Conservation (phyloP, 2,113 vertebrate species). For the Isurus oxyrinchus region DNA sequence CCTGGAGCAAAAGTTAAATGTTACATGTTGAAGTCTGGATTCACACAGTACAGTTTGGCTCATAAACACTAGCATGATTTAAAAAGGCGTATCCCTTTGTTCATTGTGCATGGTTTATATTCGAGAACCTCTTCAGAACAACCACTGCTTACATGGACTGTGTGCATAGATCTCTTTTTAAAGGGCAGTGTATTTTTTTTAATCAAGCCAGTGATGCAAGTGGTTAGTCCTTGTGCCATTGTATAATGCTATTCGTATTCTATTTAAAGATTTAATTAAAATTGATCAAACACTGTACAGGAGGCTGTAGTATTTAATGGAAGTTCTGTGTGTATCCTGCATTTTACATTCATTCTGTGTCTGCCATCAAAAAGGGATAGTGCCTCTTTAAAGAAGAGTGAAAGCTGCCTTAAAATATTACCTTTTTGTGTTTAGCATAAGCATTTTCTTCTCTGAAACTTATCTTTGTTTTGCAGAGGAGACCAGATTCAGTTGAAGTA, state of each 20-base stretch:
- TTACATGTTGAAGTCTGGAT: background rate
- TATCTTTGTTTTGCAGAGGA: background rate
- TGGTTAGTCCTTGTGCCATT: constrained; percentile 31
- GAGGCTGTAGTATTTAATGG: constrained; percentile 36
- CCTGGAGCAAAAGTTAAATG: background rate
- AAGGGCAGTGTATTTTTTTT: constrained; percentile 34
- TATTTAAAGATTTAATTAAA: constrained; percentile 38
- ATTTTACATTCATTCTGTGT: constrained; percentile 9
- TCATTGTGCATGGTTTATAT: constrained; percentile 36
- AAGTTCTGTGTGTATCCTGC: constrained; percentile 28
- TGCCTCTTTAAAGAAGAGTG: constrained; percentile 16
- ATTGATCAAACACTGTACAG: constrained; percentile 37
- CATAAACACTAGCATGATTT: constrained; percentile 19
- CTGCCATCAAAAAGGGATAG: constrained; percentile 28
- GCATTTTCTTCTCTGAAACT: background rate
- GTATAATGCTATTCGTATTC: constrained; percentile 34
- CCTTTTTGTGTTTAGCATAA: constrained; percentile 23
- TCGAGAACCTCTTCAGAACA: constrained; percentile 35
- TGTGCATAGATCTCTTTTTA: constrained; percentile 26
- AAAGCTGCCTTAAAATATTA: constrained; percentile 22
- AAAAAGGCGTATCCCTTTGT: constrained; percentile 33
- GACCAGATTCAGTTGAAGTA: background rate
- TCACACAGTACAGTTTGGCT: background rate
- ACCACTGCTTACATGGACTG: constrained; percentile 29
- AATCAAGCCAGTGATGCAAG: constrained; percentile 15